Evolutionary conservation across 1,140 invertebrate genomes (phyloP).

Genomic region (Eurosta solidaginis): DNA sequence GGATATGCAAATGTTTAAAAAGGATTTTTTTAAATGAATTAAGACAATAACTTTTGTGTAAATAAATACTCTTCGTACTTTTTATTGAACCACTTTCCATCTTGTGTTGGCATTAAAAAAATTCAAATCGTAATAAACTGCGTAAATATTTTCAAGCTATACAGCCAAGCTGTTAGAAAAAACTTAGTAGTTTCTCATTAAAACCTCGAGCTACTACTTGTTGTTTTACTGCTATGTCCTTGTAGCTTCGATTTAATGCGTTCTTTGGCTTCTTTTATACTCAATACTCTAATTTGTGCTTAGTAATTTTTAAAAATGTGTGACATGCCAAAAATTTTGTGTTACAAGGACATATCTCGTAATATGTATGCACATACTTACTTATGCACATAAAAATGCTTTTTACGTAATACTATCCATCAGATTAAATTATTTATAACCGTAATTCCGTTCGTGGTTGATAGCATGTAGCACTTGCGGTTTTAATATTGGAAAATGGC

Average conservation of each 20-base stretch:
- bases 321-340: background rate
- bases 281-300: background rate
- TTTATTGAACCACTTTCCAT: too few species aligned
- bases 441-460: too few species aligned
- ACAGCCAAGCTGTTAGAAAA: background rate
- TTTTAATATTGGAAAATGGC: too few species aligned
- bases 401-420: too few species aligned
- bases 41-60: too few species aligned
- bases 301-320: background rate
- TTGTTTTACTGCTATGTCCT: background rate
- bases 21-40: too few species aligned
- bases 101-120: constrained; percentile 1
- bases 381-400: background rate
- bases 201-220: background rate
- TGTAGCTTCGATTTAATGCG: background rate
- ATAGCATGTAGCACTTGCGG: too few species aligned
- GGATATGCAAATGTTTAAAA: too few species aligned
- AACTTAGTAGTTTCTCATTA: background rate
- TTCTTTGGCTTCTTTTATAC: background rate
- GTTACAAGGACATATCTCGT: background rate
- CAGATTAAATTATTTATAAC: background rate
- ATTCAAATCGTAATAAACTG: constrained; percentile 1
- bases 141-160: background rate
- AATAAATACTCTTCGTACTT: too few species aligned
- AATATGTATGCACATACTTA: background rate